These are phyloP conservation scores for Phaethornis superciliosus DNA, from an alignment of 2,113 vertebrate species.

Conservation along the genomic window DNA sequence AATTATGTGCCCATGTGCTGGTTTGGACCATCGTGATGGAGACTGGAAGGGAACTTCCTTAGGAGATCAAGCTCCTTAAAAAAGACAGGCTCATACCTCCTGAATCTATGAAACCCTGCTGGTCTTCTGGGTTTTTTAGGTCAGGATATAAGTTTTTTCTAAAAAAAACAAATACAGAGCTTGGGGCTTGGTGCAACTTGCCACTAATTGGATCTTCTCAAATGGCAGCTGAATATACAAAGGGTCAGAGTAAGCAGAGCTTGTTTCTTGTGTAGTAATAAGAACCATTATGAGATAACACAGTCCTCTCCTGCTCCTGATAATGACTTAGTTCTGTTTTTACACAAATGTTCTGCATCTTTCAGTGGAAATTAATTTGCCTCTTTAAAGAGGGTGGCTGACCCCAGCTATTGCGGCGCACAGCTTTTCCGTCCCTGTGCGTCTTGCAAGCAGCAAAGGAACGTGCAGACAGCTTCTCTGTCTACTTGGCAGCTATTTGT, in stretches of 20 bases:
- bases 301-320: background rate
- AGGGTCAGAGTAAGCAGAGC: background rate
- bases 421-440: background rate
- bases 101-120: background rate
- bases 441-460: background rate
- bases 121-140: background rate
- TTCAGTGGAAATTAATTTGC: background rate
- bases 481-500: background rate
- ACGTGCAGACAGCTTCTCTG: fast-evolving
- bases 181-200: background rate
- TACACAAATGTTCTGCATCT: background rate
- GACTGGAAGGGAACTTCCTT: background rate
- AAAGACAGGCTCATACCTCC: background rate
- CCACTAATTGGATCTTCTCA: background rate
- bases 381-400: background rate
- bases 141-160: background rate
- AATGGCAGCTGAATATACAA: background rate
- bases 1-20: background rate
- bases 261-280: background rate
- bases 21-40: background rate
- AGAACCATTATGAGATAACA: background rate
- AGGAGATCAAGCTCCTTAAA: background rate
- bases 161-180: background rate
- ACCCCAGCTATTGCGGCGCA: background rate
- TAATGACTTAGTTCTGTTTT: background rate